phyloP scores from a whole-genome alignment of 2,888 invertebrate genomes.

The Hofmannophila pseudospretella region DNA sequence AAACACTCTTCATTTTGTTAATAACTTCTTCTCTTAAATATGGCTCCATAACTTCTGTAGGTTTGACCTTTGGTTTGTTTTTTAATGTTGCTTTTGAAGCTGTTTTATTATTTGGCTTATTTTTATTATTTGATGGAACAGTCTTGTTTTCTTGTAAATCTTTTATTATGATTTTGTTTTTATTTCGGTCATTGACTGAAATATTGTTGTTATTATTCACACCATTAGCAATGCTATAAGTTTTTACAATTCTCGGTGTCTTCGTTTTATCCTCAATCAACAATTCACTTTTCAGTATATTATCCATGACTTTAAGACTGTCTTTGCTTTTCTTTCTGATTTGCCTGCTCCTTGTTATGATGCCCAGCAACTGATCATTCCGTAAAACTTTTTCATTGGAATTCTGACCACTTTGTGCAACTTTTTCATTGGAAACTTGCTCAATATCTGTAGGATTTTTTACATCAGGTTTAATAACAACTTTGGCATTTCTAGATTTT shows the following conservation, averaged over 20 bases:
- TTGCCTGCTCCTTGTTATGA: slow-evolving; percentile 33
- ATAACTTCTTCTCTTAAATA: slow-evolving; percentile 5
- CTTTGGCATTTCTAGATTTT: slow-evolving; percentile 35
- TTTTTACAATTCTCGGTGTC: slow-evolving; percentile 7
- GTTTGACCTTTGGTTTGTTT: neutral
- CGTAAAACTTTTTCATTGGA: neutral
- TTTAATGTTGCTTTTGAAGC: neutral
- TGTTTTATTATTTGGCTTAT: slow-evolving; percentile 8
- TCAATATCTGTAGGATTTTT: neutral
- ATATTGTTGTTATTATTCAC: slow-evolving; percentile 68
- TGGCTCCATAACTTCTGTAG: slow-evolving; percentile 3
- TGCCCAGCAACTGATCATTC: neutral
- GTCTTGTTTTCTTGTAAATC: slow-evolving; percentile 9
- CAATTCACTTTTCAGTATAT: slow-evolving; percentile 56
- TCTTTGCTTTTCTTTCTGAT: slow-evolving; percentile 35
- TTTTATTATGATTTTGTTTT: slow-evolving; percentile 10
- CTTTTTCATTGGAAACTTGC: neutral
- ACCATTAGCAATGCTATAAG: slow-evolving; percentile 4
- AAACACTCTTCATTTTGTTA: slow-evolving; percentile 10
- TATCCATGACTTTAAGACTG: slow-evolving; percentile 42
- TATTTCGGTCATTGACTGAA: slow-evolving; percentile 49
- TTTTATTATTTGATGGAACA: slow-evolving; percentile 10
- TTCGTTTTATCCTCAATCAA: slow-evolving; percentile 35
- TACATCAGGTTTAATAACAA: slow-evolving; percentile 14
- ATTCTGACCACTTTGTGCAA: slow-evolving; percentile 4